These are phyloP conservation scores for Scylla paramamosain DNA, from an alignment of 1,140 invertebrate species.

Conservation along the genomic window DNA sequence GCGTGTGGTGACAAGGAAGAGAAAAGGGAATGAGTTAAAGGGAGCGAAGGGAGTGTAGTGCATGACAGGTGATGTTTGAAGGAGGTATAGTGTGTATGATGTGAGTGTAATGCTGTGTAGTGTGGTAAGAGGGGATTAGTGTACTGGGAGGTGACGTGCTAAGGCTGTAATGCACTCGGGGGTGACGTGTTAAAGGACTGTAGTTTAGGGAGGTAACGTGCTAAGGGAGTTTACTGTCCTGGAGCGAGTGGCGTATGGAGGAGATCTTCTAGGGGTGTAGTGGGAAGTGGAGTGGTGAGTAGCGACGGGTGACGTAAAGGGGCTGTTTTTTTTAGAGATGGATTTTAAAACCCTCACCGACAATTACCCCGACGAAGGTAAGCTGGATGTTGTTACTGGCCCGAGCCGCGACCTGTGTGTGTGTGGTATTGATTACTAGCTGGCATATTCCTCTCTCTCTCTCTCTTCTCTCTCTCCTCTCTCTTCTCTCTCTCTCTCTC, in stretches of 20 bases:
- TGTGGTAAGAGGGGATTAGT: not conserved
- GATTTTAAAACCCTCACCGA: not conserved
- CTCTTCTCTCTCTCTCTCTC: too few species aligned
- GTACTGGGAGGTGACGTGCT: not conserved
- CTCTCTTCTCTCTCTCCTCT: too few species aligned
- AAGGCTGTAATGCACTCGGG: not conserved
- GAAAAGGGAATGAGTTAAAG: not conserved
- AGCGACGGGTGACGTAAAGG: too few species aligned
- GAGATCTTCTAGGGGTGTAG: not conserved
- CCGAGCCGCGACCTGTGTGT: not conserved
- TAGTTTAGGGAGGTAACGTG: too few species aligned
- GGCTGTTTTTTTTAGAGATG: not conserved
- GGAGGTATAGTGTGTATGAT: not conserved
- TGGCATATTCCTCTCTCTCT: too few species aligned
- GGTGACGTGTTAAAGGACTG: too few species aligned
- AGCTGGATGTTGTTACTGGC: slow-evolving; percentile 13
- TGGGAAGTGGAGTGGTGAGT: too few species aligned
- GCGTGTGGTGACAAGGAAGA: not conserved
- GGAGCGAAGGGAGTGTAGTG: not conserved
- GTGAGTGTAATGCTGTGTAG: not conserved
- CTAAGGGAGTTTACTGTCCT: too few species aligned
- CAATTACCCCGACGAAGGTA: not conserved
- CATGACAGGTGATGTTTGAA: not conserved
- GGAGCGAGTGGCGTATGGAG: too few species aligned
- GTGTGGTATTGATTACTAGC: too few species aligned